A percentile compares a stretch with the other conserved stretches of the same genome.
Conservation (phyloP, 2,888 invertebrate genomes). For the Himalopsyche tibetana region DNA sequence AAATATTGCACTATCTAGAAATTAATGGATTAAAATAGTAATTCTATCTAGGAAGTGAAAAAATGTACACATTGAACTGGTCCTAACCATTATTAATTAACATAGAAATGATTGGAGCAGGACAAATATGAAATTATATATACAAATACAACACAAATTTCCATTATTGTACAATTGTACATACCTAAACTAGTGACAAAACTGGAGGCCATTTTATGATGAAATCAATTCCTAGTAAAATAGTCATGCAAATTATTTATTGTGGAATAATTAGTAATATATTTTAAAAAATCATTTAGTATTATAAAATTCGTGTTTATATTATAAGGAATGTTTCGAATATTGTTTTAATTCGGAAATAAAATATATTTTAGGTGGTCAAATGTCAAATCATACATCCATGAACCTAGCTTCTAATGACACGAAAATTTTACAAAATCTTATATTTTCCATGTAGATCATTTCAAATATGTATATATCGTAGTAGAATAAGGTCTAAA, state of each 20-base stretch:
- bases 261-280: background rate
- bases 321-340: background rate
- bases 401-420: slow-evolving; percentile 39
- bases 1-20: too few species aligned
- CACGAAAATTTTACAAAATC: background rate
- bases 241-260: background rate
- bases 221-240: slow-evolving; percentile 16
- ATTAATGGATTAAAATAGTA: too few species aligned
- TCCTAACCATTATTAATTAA: too few species aligned
- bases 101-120: too few species aligned
- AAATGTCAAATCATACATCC: slow-evolving; percentile 37
- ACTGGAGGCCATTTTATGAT: slow-evolving; percentile 43
- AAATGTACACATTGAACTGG: too few species aligned
- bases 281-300: background rate
- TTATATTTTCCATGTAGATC: background rate
- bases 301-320: background rate
- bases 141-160: too few species aligned
- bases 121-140: too few species aligned
- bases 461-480: background rate
- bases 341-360: background rate
- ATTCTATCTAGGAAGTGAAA: too few species aligned
- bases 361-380: slow-evolving; percentile 20
- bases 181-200: background rate
- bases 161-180: background rate
- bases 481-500: background rate